Conservation (phyloP, 2,888 invertebrate genomes). For the Cephus rjabovi region DNA sequence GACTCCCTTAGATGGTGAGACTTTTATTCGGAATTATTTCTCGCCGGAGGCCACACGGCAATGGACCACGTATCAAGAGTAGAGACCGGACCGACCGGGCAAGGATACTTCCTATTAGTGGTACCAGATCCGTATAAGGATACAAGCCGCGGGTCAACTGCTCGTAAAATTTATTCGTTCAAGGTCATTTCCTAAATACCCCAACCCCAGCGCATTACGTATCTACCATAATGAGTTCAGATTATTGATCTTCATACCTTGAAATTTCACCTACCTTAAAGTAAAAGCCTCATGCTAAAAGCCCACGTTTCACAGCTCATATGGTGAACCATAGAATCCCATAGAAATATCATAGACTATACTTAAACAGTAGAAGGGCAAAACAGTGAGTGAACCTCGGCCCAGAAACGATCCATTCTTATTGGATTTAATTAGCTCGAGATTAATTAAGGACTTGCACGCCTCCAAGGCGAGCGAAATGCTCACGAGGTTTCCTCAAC, state of each 20-base stretch:
- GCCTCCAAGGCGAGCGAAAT: not conserved
- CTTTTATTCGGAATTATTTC: slow-evolving; percentile 50
- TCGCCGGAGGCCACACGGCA: slow-evolving; percentile 42
- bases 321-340: not conserved
- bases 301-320: not conserved
- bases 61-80: slow-evolving; percentile 10
- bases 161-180: slow-evolving; percentile 8
- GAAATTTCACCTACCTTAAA: not conserved
- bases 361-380: not conserved
- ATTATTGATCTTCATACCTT: not conserved
- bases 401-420: not conserved
- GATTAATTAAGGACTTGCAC: not conserved
- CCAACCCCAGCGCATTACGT: slow-evolving; percentile 1
- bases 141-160: slow-evolving; percentile 15
- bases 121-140: slow-evolving; percentile 30
- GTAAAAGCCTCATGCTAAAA: not conserved
- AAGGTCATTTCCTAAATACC: slow-evolving; percentile 27
- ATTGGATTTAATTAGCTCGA: not conserved
- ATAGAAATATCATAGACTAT: not conserved
- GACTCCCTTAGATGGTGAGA: slow-evolving; percentile 57
- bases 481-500: not conserved
- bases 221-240: not conserved
- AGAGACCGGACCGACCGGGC: slow-evolving; percentile 22
- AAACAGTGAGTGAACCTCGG: not conserved
- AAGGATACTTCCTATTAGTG: slow-evolving; percentile 30